Conservation (phyloP, 1,140 invertebrate species). For the Watersipora subatra region DNA sequence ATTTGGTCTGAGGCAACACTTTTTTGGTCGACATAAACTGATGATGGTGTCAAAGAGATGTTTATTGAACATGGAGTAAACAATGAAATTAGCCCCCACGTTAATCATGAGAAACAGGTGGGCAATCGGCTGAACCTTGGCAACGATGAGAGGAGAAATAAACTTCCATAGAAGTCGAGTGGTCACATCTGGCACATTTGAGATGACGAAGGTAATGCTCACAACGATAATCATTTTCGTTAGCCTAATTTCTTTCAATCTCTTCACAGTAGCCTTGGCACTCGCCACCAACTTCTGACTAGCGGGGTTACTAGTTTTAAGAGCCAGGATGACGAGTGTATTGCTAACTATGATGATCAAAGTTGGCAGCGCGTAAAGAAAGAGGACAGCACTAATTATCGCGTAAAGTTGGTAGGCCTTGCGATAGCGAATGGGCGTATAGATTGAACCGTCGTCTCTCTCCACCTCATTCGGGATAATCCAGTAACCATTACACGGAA, state of each 20-base stretch:
- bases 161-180: neutral
- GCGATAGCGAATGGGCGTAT: neutral
- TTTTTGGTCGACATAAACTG: no score
- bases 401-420: neutral
- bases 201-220: neutral
- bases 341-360: neutral
- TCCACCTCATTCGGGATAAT: neutral
- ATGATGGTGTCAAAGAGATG: neutral
- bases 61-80: neutral
- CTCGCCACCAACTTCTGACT: neutral
- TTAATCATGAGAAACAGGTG: neutral
- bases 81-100: neutral
- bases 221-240: neutral
- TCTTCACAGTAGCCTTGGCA: neutral
- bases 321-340: neutral
- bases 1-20: no score
- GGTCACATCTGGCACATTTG: neutral
- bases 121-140: neutral
- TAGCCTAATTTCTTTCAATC: neutral
- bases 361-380: neutral
- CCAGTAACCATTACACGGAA: neutral
- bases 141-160: neutral
- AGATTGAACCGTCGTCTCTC: neutral
- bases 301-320: neutral
- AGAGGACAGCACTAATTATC: neutral